Base-by-base conservation (phyloP, 2,113 vertebrate genomes). In the Centropus bengalensis region DNA sequence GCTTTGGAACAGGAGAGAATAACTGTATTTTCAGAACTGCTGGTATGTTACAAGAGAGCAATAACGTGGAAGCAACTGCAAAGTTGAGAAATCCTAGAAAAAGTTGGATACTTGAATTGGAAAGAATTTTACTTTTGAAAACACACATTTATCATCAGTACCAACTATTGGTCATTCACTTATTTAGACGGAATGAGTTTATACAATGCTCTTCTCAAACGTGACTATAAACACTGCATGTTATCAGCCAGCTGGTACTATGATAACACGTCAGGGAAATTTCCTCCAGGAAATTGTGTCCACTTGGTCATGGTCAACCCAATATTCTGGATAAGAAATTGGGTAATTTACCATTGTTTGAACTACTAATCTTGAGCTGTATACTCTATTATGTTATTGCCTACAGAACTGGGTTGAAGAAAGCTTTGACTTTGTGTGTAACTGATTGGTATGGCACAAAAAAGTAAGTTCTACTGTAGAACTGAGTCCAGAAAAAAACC, bases 321-420 rank as follows among this genome's bases (percentile, higher is more conserved):
- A 62, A 75, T 82, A 96, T 96, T 95, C 96, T 96, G 93, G 89
- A 91, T 64, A 83, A 62, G 75, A 95, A 97, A 86, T 78, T 93
- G 58, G 85, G 84, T 97, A 69, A 79, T 97, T 97, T 98, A 99
- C 98, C 98, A 99, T 98, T 99, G 98, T 98, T 98, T 98, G 98
- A 99, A 98, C 98, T 96, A 96, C 97, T 97, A 49, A 95, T 97
- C 97, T 98, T 91, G 95, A 97, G 98, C 96, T 95, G 97, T 94
- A 93, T 96, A 97, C 79, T 52, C 96, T 90, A 90, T 97, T 68
- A 23, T 95, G 81, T 97, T 97, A 98, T 96, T 98, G 98, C 98
- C 98, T 97, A 97, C 93, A 95, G 96, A 97, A 96, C 86, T 86
- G 96, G 97, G 98, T 88, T 68, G 96, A 96, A 97, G 96, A 96